Base-by-base conservation (phyloP, 2,113 vertebrate species). In the Barnardius zonarius region DNA sequence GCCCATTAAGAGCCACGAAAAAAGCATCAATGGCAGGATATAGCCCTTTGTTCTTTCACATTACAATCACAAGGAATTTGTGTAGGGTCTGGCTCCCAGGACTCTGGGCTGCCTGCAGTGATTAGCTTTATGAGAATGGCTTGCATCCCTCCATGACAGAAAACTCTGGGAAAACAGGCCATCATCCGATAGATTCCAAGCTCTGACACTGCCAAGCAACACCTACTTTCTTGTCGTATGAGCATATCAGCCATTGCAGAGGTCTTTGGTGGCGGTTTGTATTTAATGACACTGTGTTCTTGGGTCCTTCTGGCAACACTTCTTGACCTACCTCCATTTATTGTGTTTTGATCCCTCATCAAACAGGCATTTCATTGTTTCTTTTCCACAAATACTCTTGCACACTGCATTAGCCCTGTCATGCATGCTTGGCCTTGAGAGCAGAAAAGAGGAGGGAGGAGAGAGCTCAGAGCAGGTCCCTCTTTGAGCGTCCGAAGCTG, bases 1-100 rank as follows among this genome's bases (percentile, higher is more conserved):
- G 33, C 43, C 48, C 62, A 57, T 81, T 78, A 75, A 75, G 72
- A 61, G 33, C 23, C 37, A 83, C 89, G 86, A 63, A 92, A 94
- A 92, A 92, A 43, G 41, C 66, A 93, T 92, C 61, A 93, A 97
- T 93, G 83, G 66, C 88, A 96, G 95, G 95, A 96, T 93, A 54
- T 10, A 31, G 57, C 37, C 57, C 52, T 96, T 96, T 96, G 93
- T 95, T 96, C 92, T 84, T 92, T 95, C 79, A 52, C 1, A 3
- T 69, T 73, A 57, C 37, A 86, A 43, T 86, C 44, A 52, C 13
- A 72, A 90, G 39, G 57, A 94, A 52, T 82, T 39, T 30, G 63
- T 83, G 62, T 23, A 23, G 63, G 41, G 66, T 84, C 83, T 94
- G 80, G 83, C 68, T 90, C 90, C 52, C 73, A 90, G 73, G 24